Evolutionary conservation across 2,888 invertebrate genomes (phyloP), one percentile per base, ranked within the genome.

Genomic region (Eustalomyia histrio): DNA sequence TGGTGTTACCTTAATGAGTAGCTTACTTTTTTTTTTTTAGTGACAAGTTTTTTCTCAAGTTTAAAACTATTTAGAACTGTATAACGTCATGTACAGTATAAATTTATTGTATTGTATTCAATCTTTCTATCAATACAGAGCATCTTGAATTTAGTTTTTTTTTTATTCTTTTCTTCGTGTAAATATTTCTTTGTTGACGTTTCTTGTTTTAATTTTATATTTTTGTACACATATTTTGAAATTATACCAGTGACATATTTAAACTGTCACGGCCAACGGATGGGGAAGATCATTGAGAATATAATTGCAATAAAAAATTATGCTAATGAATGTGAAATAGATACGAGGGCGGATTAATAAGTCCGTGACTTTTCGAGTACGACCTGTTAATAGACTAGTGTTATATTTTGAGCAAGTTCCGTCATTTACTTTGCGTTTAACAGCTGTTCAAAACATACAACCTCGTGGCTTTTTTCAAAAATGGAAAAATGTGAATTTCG

Each of bases 221-320:
- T 33, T 64, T 63, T 1, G 29, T 43, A 33, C 18, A 21, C 50
- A 57, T 16, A 64, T 21, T 57, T 71, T n/a, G 18, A 47, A 14
- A 12, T 17, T 16, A 17, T 47, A 33, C 29, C 24, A 55, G 52
- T 71, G 61, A 63, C 61, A 53, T 43, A 61, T 8, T 35, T 53
- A 55, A 52, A 63, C 21, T 24, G 71, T 63, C 55, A 72, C n/a
- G 63, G 72, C 5, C 63, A 72, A 29, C 63, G 43, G 14, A 63
- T 63, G 55, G n/a, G 43, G 17, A 55, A 55, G 43, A 63, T 63
- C 43, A 43, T 47, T 63, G 50, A 24, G 24, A 58, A 17, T 53
- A 24, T 39, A 29, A 39, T 53, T 71, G 21, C 29, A 39, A 16
- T 24, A 14, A 47, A 47, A 2, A 47, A 47, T 1, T 47, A 47